Evolutionary conservation across 2,888 invertebrate genomes (phyloP).

Genomic region (Drosophila picticornis): DNA sequence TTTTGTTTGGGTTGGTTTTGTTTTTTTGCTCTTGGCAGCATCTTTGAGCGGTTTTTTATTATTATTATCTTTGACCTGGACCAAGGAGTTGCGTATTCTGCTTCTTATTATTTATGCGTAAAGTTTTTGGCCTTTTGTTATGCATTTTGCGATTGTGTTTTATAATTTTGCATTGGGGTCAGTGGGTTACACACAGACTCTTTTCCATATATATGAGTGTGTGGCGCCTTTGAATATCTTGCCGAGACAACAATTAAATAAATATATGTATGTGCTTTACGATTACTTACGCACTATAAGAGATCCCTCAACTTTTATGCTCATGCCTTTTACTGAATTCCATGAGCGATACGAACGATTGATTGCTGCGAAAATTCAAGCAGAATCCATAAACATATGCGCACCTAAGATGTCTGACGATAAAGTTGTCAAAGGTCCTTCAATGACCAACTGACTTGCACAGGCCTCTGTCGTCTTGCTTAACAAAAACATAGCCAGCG

Average conservation of each 20-base stretch:
- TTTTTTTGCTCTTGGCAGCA: slow-evolving; percentile 43
- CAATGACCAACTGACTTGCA: slow-evolving; percentile 12
- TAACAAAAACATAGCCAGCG: slow-evolving; percentile 34
- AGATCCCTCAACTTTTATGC: background rate
- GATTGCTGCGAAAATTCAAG: slow-evolving; percentile 1
- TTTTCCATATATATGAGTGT: slow-evolving; percentile 5
- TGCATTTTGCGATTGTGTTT: slow-evolving; percentile 33
- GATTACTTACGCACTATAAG: background rate
- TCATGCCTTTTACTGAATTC: background rate
- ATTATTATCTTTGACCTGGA: slow-evolving; percentile 74
- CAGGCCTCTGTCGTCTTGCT: slow-evolving; percentile 6
- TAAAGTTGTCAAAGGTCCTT: background rate
- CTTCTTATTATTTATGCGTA: slow-evolving; percentile 63
- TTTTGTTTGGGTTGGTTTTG: slow-evolving; percentile 34
- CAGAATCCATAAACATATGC: slow-evolving; percentile 13
- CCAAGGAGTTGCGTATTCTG: slow-evolving; percentile 32
- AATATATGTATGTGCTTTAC: background rate
- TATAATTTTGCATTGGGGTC: slow-evolving; percentile 43
- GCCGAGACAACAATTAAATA: slow-evolving; percentile 20
- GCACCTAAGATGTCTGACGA: background rate
- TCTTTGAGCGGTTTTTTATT: slow-evolving; percentile 74
- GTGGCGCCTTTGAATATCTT: slow-evolving; percentile 1
- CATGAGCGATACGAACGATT: slow-evolving; percentile 7
- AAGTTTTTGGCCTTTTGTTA: slow-evolving; percentile 47
- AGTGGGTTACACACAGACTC: slow-evolving; percentile 18